phyloP scores from a whole-genome alignment of 2,797 vertebrate genomes.

The Kryptopterus vitreolus region DNA sequence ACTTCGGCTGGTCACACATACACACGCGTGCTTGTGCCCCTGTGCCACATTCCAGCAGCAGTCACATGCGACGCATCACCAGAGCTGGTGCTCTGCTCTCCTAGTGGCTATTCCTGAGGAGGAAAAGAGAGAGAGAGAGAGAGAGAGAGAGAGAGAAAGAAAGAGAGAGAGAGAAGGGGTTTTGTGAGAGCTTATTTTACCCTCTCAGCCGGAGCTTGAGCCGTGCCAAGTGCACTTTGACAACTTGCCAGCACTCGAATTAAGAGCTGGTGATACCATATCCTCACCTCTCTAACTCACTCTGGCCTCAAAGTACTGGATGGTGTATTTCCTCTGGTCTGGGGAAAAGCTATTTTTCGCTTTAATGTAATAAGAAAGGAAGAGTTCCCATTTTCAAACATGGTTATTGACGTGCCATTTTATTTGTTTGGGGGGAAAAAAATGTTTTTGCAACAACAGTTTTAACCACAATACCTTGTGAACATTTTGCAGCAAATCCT shows the following conservation, averaged over 20 bases:
- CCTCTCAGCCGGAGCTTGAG: constrained; percentile 35
- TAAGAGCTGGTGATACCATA: constrained; percentile 55
- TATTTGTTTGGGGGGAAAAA: no score
- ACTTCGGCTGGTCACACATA: constrained; percentile 57
- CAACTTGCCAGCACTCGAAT: constrained; percentile 45
- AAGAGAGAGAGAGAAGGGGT: constrained; percentile 10
- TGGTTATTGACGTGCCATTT: no score
- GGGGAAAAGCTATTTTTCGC: neutral
- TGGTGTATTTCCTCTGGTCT: constrained; percentile 6
- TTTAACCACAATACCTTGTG: no score
- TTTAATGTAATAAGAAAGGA: neutral
- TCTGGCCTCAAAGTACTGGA: constrained; percentile 20
- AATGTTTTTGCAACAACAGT: no score
- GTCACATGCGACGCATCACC: constrained; percentile 72
- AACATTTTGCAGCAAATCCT: no score
- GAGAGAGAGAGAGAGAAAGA: constrained; percentile 7
- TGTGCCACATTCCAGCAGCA: constrained; percentile 57
- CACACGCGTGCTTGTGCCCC: constrained; percentile 53
- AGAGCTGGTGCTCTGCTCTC: constrained; percentile 48
- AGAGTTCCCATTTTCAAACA: neutral
- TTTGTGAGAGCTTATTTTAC: constrained; percentile 33
- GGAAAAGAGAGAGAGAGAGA: neutral
- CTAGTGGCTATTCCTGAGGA: constrained; percentile 31
- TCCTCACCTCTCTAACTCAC: constrained; percentile 47
- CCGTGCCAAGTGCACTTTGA: constrained; percentile 48